These are phyloP conservation scores for Oconnorella tubifera DNA, from an alignment of 2,888 invertebrate genomes.

Conservation along the genomic window DNA sequence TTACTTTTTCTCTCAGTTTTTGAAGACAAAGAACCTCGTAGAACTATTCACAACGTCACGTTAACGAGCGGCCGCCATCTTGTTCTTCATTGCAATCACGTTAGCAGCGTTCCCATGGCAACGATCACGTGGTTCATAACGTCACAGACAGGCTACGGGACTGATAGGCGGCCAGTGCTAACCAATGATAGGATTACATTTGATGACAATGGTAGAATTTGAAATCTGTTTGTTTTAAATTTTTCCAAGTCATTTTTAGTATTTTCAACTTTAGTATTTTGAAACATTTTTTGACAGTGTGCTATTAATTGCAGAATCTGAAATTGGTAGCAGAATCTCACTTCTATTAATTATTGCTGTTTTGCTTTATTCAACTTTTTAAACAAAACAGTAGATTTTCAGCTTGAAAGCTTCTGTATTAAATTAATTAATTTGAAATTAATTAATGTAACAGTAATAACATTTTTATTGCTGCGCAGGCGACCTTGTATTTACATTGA, in stretches of 20 bases:
- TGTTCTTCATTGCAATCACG: constrained; percentile 11
- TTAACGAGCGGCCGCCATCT: constrained; percentile 10
- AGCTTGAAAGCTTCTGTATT: too few species aligned
- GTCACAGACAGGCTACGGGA: background rate
- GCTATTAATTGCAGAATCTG: too few species aligned
- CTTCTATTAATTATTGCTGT: too few species aligned
- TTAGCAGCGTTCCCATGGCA: constrained; percentile 12
- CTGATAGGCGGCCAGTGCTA: background rate
- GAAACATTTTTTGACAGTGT: too few species aligned
- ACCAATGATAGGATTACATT: constrained; percentile 8
- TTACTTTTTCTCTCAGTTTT: constrained; percentile 14
- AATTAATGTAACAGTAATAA: too few species aligned
- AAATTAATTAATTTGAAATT: too few species aligned
- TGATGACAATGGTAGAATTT: constrained; percentile 11
- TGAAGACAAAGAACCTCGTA: constrained; percentile 2
- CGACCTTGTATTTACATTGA: constrained; percentile 12
- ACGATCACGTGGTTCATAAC: constrained; percentile 18
- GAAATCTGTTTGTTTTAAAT: background rate
- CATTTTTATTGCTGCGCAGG: too few species aligned
- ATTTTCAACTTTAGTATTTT: too few species aligned
- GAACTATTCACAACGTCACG: constrained; percentile 11
- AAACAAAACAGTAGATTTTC: too few species aligned
- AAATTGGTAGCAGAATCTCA: too few species aligned
- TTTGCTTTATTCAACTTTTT: too few species aligned
- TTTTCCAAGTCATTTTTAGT: too few species aligned